Percentiles rank a stretch among this genome's conserved stretches.
Evolutionary conservation across 2,888 invertebrate genomes (phyloP).

Genomic region (Agriopis marginaria): DNA sequence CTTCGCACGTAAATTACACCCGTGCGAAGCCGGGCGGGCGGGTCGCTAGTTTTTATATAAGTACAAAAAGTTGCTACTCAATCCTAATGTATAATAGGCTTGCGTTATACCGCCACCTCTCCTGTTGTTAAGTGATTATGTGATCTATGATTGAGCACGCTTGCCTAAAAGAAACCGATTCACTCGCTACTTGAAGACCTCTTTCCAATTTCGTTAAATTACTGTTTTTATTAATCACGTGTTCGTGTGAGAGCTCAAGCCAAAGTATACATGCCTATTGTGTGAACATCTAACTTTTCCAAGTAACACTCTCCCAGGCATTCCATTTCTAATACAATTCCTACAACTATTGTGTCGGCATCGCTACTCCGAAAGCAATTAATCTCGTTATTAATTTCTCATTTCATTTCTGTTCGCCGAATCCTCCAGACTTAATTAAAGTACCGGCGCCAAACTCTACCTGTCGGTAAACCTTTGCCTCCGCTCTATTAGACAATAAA

Average conservation of each 20-base stretch:
- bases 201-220: background rate
- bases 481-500: constrained; percentile 83
- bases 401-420: constrained; percentile 64
- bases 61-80: too few species aligned
- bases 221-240: background rate
- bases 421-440: constrained; percentile 79
- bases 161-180: too few species aligned
- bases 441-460: constrained; percentile 80
- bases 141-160: too few species aligned
- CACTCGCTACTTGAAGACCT: too few species aligned
- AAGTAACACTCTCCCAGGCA: constrained; percentile 38
- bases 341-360: constrained; percentile 41
- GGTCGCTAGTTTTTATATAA: too few species aligned
- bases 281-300: constrained; percentile 24
- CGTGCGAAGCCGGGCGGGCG: too few species aligned
- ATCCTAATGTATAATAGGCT: too few species aligned
- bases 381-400: constrained; percentile 66
- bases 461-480: constrained; percentile 81
- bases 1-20: too few species aligned
- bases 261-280: constrained; percentile 11
- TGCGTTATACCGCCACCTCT: too few species aligned
- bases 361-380: constrained; percentile 45
- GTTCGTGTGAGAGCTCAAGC: background rate
- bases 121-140: too few species aligned
- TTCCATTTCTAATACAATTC: constrained; percentile 43